A percentile compares a stretch with the other conserved stretches of the same genome.
phyloP scores from a whole-genome alignment of 2,888 invertebrate genomes.

The Diloba caeruleocephala region DNA sequence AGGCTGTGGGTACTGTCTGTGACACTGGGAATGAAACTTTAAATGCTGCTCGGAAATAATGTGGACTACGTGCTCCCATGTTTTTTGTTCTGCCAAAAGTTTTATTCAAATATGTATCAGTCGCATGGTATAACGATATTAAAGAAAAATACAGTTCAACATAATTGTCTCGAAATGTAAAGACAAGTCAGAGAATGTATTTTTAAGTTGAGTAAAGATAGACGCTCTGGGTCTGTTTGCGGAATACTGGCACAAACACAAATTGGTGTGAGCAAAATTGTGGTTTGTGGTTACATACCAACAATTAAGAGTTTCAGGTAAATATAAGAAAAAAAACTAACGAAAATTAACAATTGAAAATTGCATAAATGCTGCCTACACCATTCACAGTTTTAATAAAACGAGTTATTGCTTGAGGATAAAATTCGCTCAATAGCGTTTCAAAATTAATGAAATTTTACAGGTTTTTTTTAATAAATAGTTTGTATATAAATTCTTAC shows the following conservation, averaged over 20 bases:
- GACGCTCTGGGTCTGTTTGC: background rate
- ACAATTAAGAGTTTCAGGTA: too few species aligned
- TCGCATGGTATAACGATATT: conserved; percentile 19
- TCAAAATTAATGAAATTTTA: too few species aligned
- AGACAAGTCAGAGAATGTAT: conserved; percentile 15
- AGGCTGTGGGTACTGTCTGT: conserved; percentile 63
- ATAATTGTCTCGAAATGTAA: conserved; percentile 35
- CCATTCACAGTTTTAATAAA: too few species aligned
- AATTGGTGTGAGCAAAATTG: background rate
- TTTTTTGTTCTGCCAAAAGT: conserved; percentile 53
- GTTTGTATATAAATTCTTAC: too few species aligned
- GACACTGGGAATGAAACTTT: conserved; percentile 83
- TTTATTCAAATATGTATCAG: conserved; percentile 57
- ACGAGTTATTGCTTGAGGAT: too few species aligned
- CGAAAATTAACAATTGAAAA: too few species aligned
- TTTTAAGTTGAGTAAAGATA: conserved; percentile 1
- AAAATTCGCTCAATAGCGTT: too few species aligned
- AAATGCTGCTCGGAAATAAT: conserved; percentile 80
- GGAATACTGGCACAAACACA: background rate
- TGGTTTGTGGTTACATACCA: background rate
- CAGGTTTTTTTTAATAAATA: too few species aligned
- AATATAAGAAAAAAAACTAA: too few species aligned
- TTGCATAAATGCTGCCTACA: too few species aligned
- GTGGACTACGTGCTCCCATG: conserved; percentile 73
- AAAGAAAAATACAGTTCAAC: conserved; percentile 36